These are phyloP conservation scores for Podabrus alpinus DNA, from an alignment of 2,888 invertebrate species.

Conservation along the genomic window DNA sequence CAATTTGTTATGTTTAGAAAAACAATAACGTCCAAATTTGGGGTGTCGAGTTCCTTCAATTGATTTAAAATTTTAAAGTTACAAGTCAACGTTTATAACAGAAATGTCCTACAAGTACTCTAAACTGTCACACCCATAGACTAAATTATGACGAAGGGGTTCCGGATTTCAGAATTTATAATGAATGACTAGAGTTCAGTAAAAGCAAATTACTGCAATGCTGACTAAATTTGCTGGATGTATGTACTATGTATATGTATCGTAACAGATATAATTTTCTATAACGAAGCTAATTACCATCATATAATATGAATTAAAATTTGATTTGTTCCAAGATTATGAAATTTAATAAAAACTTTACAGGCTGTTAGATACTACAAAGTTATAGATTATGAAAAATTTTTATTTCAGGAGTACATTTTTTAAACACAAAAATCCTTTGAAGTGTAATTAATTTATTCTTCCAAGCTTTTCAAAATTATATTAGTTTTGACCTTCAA, in stretches of 20 bases:
- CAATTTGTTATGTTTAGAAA: neutral
- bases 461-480: no score
- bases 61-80: neutral
- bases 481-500: no score
- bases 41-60: neutral
- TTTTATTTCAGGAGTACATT: neutral
- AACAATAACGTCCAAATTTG: neutral
- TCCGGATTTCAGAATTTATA: constrained; percentile 13
- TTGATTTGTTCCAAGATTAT: neutral
- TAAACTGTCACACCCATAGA: constrained; percentile 5
- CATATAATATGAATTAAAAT: neutral
- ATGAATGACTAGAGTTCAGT: constrained; percentile 17
- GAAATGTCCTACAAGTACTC: constrained; percentile 3
- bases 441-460: no score
- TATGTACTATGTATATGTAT: neutral
- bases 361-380: no score
- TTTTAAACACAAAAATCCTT: neutral
- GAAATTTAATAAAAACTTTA: neutral
- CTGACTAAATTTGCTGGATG: constrained; percentile 13
- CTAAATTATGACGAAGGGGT: constrained; percentile 16
- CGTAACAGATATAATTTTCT: neutral
- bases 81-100: neutral
- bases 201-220: constrained; percentile 18
- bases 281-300: neutral
- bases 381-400: neutral